A percentile compares a stretch with the other conserved stretches of the same genome.
Conservation (phyloP, 2,888 invertebrate species). For the Ephialtes manifestator region DNA sequence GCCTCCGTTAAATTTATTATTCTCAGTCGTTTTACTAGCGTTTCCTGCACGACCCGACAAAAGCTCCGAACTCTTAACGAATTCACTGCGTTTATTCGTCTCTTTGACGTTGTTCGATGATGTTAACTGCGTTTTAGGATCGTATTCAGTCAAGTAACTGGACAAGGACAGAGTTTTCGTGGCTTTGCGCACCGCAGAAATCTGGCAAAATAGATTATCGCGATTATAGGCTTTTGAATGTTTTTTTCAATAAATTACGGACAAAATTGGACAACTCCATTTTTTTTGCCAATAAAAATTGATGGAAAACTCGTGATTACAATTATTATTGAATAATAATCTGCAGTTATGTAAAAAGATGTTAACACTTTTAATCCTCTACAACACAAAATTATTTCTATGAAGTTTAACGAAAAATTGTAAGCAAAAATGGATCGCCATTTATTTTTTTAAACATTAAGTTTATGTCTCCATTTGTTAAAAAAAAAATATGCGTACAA, state of each 20-base stretch:
- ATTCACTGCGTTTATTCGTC: slow-evolving; percentile 40
- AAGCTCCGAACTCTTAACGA: slow-evolving; percentile 66
- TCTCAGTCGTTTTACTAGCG: slow-evolving; percentile 28
- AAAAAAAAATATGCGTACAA: too few species aligned
- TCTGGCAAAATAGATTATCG: slow-evolving; percentile 45
- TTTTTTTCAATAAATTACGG: not conserved
- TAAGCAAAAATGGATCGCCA: too few species aligned
- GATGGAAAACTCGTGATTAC: too few species aligned
- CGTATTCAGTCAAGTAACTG: slow-evolving; percentile 63
- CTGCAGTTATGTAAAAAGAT: too few species aligned
- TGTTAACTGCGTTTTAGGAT: slow-evolving; percentile 38
- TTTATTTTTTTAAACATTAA: too few species aligned
- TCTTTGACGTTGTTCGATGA: slow-evolving; percentile 25
- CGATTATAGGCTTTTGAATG: slow-evolving; percentile 17
- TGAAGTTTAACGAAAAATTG: too few species aligned
- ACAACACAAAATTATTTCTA: too few species aligned
- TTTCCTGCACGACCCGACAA: slow-evolving; percentile 37
- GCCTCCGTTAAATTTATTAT: slow-evolving; percentile 59
- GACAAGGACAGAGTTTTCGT: slow-evolving; percentile 56
- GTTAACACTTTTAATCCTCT: too few species aligned
- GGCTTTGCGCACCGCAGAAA: slow-evolving; percentile 64
- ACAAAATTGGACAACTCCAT: too few species aligned
- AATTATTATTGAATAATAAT: too few species aligned
- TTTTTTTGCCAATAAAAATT: too few species aligned
- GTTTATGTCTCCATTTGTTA: too few species aligned